phyloP scores from a whole-genome alignment of 2,888 invertebrate genomes.

The Julus scanicus region DNA sequence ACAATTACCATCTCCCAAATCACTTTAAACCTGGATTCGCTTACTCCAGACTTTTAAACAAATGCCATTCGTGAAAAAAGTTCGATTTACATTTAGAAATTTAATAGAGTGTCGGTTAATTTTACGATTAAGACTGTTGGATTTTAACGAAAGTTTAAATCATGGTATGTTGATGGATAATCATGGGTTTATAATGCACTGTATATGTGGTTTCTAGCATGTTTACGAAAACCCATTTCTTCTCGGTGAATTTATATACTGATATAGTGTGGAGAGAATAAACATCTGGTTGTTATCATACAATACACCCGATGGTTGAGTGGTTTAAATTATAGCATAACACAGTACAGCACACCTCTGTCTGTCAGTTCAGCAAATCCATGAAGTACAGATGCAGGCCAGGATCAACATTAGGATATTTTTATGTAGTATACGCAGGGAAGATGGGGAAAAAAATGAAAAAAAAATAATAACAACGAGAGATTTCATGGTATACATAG shows the following conservation, averaged over 20 bases:
- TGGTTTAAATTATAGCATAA: conserved; percentile 42
- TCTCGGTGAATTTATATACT: background rate
- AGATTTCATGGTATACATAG: background rate
- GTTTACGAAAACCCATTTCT: background rate
- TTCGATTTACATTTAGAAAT: background rate
- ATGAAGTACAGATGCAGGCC: conserved; percentile 36
- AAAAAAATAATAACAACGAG: background rate
- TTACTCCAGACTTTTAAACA: background rate
- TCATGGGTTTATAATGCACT: background rate
- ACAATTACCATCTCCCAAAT: too few species aligned
- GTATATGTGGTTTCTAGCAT: background rate
- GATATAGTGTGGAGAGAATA: background rate
- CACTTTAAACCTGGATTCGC: too few species aligned
- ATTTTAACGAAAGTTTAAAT: conserved; percentile 12
- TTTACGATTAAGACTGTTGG: background rate
- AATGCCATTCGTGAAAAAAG: background rate
- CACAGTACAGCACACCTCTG: conserved; percentile 2
- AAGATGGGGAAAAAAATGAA: background rate
- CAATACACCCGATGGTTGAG: conserved; percentile 42
- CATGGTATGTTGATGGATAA: background rate
- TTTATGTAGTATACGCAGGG: background rate
- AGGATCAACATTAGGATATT: conserved; percentile 39
- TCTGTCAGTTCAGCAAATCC: conserved; percentile 35
- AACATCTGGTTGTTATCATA: conserved; percentile 39
- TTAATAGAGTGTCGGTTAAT: background rate